Conservation (phyloP, 2,113 vertebrate species). For the Natator depressus region DNA sequence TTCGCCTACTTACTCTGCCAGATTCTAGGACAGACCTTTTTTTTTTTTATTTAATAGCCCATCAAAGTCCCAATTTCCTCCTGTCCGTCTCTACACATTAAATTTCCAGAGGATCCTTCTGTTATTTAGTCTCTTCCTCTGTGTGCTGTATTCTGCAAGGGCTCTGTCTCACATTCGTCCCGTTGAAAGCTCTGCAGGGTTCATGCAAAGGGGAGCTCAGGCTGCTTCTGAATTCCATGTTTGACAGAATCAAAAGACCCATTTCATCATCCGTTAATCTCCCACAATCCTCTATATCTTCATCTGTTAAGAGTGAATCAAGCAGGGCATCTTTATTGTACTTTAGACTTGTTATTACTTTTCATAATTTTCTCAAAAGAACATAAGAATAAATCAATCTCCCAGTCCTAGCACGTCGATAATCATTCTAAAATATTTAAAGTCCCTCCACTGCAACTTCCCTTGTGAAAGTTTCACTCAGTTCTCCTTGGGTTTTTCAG, state of each 20-base stretch:
- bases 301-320: constrained; percentile 68
- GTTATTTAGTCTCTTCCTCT: not conserved
- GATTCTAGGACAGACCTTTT: not conserved
- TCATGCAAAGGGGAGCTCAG: not conserved
- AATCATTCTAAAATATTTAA: constrained; percentile 70
- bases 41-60: accelerated
- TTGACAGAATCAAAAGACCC: constrained; percentile 43
- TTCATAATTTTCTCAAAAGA: constrained; percentile 74
- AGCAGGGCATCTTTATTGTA: constrained; percentile 59
- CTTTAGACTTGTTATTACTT: constrained; percentile 71
- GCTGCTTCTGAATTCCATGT: not conserved
- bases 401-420: constrained; percentile 63
- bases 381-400: constrained; percentile 69
- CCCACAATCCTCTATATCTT: constrained; percentile 57
- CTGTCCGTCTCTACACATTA: not conserved
- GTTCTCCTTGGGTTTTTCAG: not conserved
- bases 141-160: not conserved
- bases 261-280: constrained; percentile 70
- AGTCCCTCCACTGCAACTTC: not conserved
- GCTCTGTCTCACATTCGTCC: not conserved
- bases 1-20: not conserved
- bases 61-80: not conserved
- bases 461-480: constrained; percentile 32
- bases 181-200: not conserved
- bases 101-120: not conserved